Base-by-base conservation (phyloP, 2,888 invertebrate genomes). In the Hydrotaea cyrtoneurina region DNA sequence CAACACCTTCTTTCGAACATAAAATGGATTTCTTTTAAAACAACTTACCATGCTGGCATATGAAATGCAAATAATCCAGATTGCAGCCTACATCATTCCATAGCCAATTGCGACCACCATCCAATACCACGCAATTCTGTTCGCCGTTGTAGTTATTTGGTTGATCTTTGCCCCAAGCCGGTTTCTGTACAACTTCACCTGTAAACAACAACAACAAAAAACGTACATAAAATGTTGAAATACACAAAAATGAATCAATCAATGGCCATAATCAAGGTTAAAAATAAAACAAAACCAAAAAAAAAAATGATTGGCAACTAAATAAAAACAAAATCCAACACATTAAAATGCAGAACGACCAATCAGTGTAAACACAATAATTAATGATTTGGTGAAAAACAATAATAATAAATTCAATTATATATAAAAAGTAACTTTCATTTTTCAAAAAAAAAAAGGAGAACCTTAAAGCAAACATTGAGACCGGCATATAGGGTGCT, bases 41-140 rank as follows among this genome's bases (percentile, higher is more conserved):
- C n/a, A 64, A 94, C 96, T 95, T 93, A 97, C 97, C 95, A 93
- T 96, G 96, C 93, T 97, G 97, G 93, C 98, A 98, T 90, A 98
- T 96, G 96, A 97, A 98, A 92, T 97, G 97, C 79, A 98, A 93
- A 90, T 98, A 98, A 93, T 98, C 98, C 81, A 98, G 94, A 92
- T 97, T 97, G 91, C 98, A 98, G 74, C 97, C 97, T 26, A 98
- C 97, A 92, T 98, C 98, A 92, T 98, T 98, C 98, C 98, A 98
- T 0, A 96, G 93, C 98, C 98, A 98, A 83, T 95, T 95, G 71
- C 97, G 94, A 0, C 97, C 97, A 0, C 98, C 98, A 90, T 98
- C 98, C 86, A 98, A 93, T 15, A 98, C 97, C n/a, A 96, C 97
- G 93, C 98, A 98, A 92, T 98, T 98, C 92, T 98, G 98, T 89